Conservation (phyloP, 1,140 invertebrate genomes). For the Ips typographus region DNA sequence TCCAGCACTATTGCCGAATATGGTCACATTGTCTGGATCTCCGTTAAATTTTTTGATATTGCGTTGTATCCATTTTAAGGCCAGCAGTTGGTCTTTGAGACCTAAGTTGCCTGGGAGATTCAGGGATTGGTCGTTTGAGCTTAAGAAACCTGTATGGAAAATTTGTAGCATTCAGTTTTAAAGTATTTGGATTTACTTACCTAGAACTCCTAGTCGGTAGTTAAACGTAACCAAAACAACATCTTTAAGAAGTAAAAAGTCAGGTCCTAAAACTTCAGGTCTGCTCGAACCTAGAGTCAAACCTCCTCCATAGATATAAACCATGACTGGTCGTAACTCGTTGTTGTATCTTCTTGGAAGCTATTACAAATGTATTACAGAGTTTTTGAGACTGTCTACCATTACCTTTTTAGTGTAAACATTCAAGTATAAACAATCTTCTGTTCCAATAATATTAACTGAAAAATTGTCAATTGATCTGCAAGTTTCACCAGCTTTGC, state of each 20-base stretch:
- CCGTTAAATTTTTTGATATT: constrained; percentile 63
- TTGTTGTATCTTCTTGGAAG: background rate
- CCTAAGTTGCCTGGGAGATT: constrained; percentile 61
- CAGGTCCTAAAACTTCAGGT: constrained; percentile 57
- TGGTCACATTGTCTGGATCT: constrained; percentile 61
- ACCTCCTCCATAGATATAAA: constrained; percentile 66
- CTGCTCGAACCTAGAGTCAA: constrained; percentile 62
- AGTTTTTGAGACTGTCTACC: background rate
- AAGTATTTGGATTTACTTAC: constrained; percentile 35
- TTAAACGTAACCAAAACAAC: constrained; percentile 56
- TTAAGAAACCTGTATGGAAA: constrained; percentile 44
- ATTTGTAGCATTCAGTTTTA: background rate
- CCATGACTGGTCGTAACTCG: constrained; percentile 58
- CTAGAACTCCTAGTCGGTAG: constrained; percentile 56
- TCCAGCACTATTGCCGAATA: constrained; percentile 63
- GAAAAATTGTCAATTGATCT: constrained; percentile 49
- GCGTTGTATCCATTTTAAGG: constrained; percentile 62
- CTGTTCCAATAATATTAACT: constrained; percentile 49
- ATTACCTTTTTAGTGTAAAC: constrained; percentile 56
- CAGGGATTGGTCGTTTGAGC: constrained; percentile 47
- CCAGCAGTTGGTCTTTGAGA: constrained; percentile 62
- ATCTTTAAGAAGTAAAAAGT: constrained; percentile 63
- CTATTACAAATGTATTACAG: background rate
- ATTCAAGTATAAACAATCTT: constrained; percentile 61
- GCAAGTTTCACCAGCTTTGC: constrained; percentile 56